Conservation (phyloP, 2,797 vertebrate genomes). For the Botia kubotai region DNA sequence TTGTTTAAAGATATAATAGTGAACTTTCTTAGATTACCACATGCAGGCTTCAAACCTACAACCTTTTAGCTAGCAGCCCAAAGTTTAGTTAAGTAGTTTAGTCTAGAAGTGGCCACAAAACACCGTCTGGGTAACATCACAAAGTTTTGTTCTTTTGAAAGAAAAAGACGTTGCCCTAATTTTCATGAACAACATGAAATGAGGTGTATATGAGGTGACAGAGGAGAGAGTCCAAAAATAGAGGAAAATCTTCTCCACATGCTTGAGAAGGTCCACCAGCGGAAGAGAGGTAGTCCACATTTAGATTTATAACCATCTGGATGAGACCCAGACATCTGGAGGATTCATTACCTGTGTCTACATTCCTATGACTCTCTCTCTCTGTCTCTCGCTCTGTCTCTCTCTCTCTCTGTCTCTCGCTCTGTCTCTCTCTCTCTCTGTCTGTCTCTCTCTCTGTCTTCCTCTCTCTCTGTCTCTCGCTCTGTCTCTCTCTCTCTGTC, state of each 20-base stretch:
- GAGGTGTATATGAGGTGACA: conserved; percentile 23
- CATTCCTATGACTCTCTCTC: not conserved
- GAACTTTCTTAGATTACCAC: not conserved
- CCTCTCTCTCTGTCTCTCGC: no score
- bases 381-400: no score
- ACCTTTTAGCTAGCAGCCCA: not conserved
- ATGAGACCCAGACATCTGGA: conserved; percentile 66
- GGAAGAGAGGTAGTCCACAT: conserved; percentile 64
- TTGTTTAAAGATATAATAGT: not conserved
- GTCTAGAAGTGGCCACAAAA: not conserved
- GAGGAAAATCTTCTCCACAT: conserved; percentile 47
- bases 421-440: no score
- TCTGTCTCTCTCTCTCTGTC: no score
- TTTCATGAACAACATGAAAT: conserved; percentile 14
- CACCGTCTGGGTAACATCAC: not conserved
- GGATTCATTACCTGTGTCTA: conserved; percentile 57
- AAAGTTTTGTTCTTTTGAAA: not conserved
- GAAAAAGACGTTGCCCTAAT: not conserved
- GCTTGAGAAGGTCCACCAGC: conserved; percentile 64
- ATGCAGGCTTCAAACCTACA: not conserved
- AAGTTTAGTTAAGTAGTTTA: not conserved
- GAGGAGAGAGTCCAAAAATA: conserved; percentile 63
- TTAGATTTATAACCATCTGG: conserved; percentile 66
- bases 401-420: no score
- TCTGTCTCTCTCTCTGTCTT: no score